A percentile compares a stretch with the other conserved stretches of the same genome.
Evolutionary conservation across 2,888 invertebrate genomes (phyloP).

Genomic region (Cryptus armator): DNA sequence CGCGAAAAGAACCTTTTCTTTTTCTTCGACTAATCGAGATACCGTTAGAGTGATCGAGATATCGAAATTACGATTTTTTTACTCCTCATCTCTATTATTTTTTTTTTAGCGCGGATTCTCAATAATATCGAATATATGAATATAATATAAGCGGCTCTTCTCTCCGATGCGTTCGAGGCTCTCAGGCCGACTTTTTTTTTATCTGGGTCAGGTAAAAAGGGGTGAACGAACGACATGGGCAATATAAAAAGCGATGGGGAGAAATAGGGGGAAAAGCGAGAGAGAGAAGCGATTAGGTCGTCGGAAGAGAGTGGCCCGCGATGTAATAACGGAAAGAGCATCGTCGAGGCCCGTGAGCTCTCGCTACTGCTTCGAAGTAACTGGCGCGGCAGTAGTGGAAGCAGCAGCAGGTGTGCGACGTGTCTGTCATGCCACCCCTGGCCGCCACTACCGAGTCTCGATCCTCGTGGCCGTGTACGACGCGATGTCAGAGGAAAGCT

Average conservation of each 20-base stretch:
- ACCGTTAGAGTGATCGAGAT: no score
- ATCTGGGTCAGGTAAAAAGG: conserved; percentile 44
- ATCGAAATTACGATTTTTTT: no score
- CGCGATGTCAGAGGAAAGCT: conserved; percentile 39
- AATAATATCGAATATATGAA: not conserved
- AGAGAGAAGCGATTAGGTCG: conserved; percentile 63
- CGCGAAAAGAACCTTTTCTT: not conserved
- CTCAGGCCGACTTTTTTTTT: not conserved
- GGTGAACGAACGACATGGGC: conserved; percentile 43
- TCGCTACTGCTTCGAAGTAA: conserved; percentile 54
- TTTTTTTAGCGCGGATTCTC: not conserved
- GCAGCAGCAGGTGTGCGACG: conserved; percentile 54
- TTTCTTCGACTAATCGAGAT: not conserved
- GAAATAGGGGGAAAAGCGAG: conserved; percentile 44
- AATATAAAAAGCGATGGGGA: conserved; percentile 44
- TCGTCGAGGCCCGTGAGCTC: conserved; percentile 49
- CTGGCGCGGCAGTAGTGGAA: conserved; percentile 19
- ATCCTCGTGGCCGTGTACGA: conserved; percentile 14
- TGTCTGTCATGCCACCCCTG: conserved; percentile 50
- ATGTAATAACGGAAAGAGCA: conserved; percentile 67
- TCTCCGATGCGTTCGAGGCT: not conserved
- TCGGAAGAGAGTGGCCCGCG: conserved; percentile 65
- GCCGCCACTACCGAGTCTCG: conserved; percentile 22
- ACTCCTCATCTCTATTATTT: not conserved
- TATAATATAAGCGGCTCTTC: not conserved